Conservation (phyloP, 2,797 vertebrate species). For the Tolypeutes matacus region DNA sequence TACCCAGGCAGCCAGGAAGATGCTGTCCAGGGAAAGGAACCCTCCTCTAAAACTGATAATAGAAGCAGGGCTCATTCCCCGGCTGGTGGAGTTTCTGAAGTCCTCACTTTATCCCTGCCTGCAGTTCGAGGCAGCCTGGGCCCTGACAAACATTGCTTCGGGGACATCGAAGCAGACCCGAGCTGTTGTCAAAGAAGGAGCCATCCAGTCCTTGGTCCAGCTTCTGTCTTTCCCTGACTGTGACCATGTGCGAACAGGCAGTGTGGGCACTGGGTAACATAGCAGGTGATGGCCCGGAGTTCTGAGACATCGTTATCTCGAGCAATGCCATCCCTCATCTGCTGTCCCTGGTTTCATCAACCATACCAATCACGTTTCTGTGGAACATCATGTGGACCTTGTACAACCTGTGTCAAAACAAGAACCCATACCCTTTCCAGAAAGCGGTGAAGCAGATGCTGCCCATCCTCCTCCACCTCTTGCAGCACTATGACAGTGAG, state of each 20-base stretch:
- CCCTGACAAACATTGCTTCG: constrained; percentile 95
- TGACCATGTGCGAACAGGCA: constrained; percentile 92
- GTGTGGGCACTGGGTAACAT: constrained; percentile 97
- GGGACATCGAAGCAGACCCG: constrained; percentile 93
- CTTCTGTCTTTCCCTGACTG: constrained; percentile 92
- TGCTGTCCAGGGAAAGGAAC: constrained; percentile 92
- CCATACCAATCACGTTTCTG: constrained; percentile 92
- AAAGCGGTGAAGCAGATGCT: constrained; percentile 91
- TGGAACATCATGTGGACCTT: constrained; percentile 95
- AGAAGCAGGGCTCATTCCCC: constrained; percentile 90
- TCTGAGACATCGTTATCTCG: constrained; percentile 92
- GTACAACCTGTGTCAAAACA: constrained; percentile 96
- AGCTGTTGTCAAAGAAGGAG: constrained; percentile 93
- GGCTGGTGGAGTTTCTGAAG: constrained; percentile 92
- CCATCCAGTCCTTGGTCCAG: constrained; percentile 91
- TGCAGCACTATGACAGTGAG: constrained; percentile 91
- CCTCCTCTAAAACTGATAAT: constrained; percentile 92
- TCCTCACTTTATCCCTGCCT: constrained; percentile 87
- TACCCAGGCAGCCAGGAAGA: no score
- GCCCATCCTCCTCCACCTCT: constrained; percentile 90
- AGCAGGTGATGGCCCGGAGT: constrained; percentile 94
- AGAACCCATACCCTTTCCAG: constrained; percentile 92
- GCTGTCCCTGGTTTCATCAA: constrained; percentile 90
- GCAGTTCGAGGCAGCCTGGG: constrained; percentile 97
- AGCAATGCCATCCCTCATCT: constrained; percentile 91